Evolutionary conservation across 2,113 vertebrate genomes (phyloP), one percentile per base, ranked within the genome.

Genomic region (Atherinomorus stipes): DNA sequence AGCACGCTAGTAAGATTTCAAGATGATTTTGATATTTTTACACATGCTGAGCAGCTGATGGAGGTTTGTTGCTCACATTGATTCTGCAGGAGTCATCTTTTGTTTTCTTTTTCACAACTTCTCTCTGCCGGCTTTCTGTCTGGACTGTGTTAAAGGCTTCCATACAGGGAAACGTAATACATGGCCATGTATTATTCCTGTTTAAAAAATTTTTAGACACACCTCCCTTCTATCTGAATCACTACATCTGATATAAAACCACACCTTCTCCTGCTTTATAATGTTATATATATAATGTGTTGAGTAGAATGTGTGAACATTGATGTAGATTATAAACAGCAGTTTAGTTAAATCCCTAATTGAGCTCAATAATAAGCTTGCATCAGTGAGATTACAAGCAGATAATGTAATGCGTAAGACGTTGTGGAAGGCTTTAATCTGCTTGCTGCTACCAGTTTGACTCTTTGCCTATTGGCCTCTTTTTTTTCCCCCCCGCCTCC

Each of bases 1-100:
- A 96, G 85, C 96, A 97, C 13, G 95, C 96, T 38, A 92, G 96
- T 98, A 90, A 96, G 96, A 2, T 64, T 47, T 21, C 57, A 6
- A 31, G 22, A 23, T 23, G 58, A 62, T 63, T 83, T 83, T 71
- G 54, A 63, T 58, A 59, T 65, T 61, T 11, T 64, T 75, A 34
- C 51, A 57, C 49, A 38, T 56, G 54, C 49, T 67, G 28, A 74
- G 31, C 68, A 70, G 58, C 23, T 34, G 65, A 66, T 37, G 19
- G 28, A 56, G 25, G 38, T 56, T 59, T 76, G 57, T 71, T 40
- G 44, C 57, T 67, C 58, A 60, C 53, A 84, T 71, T 26, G 16
- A 45, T 62, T 66, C 42, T 60, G 42, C 70, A 51, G 23, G 62
- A 44, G 37, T 82, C 69, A 44, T 59, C 57, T 76, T 81, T 74